Evolutionary conservation across 2,797 vertebrate species (phyloP).

Genomic region (Phataginus tetradactyla): DNA sequence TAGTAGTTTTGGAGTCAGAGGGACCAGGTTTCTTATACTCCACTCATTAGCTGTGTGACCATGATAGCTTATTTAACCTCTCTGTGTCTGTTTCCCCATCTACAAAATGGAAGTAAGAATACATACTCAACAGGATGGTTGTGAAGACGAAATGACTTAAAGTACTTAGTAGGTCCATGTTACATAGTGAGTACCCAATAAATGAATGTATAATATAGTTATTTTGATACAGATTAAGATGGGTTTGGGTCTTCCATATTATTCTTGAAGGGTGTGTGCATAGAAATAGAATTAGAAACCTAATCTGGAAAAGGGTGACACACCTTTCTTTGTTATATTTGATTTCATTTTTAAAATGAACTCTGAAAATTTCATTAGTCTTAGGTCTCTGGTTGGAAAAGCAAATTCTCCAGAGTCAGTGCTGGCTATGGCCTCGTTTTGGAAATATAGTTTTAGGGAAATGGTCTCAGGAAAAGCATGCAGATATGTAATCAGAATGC

Average conservation of each 20-base stretch:
- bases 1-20: neutral
- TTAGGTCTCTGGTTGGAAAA: constrained; percentile 25
- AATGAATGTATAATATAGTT: neutral
- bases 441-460: constrained; percentile 41
- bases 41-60: neutral
- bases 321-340: constrained; percentile 14
- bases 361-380: constrained; percentile 60
- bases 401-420: constrained; percentile 42
- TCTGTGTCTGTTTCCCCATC: neutral
- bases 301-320: constrained; percentile 18
- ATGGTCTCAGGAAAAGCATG: constrained; percentile 7
- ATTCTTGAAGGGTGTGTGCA: neutral
- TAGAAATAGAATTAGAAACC: constrained; percentile 45
- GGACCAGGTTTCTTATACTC: neutral
- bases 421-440: constrained; percentile 46
- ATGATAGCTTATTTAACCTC: neutral
- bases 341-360: constrained; percentile 62
- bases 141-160: neutral
- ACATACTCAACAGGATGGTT: neutral
- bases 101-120: neutral
- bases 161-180: neutral
- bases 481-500: neutral
- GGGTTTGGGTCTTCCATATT: neutral
- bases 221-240: neutral
- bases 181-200: neutral